phyloP scores from a whole-genome alignment of 2,888 invertebrate genomes.

The Andrena hattorfiana region DNA sequence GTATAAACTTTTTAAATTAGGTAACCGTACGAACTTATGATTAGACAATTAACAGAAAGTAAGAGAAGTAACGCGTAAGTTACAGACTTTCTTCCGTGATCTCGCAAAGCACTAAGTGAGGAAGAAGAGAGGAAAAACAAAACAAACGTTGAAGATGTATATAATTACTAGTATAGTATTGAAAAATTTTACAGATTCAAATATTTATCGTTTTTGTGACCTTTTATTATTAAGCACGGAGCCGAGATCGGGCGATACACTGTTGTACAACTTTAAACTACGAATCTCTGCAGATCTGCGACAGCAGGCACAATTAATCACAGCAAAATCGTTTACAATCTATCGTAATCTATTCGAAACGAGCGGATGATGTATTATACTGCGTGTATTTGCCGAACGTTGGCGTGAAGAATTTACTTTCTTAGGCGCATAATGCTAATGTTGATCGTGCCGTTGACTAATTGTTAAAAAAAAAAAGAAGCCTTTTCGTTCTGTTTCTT shows the following conservation, averaged over 20 bases:
- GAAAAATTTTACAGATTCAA: conserved; percentile 9
- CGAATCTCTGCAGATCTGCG: conserved; percentile 1
- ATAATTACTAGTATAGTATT: conserved; percentile 7
- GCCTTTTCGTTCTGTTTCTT: conserved; percentile 35
- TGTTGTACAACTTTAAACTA: not conserved
- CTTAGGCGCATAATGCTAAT: not conserved
- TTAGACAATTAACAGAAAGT: not conserved
- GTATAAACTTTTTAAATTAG: conserved; percentile 24
- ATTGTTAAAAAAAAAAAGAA: conserved; percentile 20
- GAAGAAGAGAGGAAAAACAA: not conserved
- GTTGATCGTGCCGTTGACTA: not conserved
- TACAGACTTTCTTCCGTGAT: conserved; percentile 46
- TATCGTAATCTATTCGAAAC: conserved; percentile 17
- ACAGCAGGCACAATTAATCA: not conserved
- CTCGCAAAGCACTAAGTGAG: conserved; percentile 12
- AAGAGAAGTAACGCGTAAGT: not conserved
- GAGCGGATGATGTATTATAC: conserved; percentile 15
- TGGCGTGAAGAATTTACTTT: not conserved
- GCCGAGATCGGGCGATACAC: not conserved
- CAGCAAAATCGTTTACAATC: conserved; percentile 2
- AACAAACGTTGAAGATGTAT: not conserved
- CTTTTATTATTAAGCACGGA: conserved; percentile 3
- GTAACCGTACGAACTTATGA: conserved; percentile 4
- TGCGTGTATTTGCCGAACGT: not conserved
- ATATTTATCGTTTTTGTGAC: conserved; percentile 4